Conservation (phyloP, 2,797 vertebrate species). For the Gephyroberyx darwinii region DNA sequence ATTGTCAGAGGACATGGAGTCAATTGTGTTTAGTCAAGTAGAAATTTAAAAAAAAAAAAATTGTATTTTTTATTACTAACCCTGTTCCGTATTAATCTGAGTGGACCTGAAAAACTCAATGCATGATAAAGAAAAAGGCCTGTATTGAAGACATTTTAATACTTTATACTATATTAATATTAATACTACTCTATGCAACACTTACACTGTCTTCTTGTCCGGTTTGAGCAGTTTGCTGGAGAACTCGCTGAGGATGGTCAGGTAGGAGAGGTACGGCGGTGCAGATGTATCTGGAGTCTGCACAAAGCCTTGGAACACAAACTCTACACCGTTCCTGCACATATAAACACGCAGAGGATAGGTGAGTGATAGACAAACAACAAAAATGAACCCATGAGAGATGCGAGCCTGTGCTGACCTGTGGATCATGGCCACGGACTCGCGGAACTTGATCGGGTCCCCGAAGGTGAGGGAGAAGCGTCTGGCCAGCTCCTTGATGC, state of each 20-base stretch:
- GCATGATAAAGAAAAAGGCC: too few species aligned
- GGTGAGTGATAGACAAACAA: not conserved
- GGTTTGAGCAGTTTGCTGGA: slow-evolving; percentile 90
- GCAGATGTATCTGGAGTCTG: slow-evolving; percentile 75
- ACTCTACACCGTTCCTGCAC: slow-evolving; percentile 89
- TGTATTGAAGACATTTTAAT: too few species aligned
- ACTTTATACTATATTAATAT: too few species aligned
- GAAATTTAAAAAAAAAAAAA: too few species aligned
- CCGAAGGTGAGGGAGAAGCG: slow-evolving; percentile 92
- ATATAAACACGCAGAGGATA: slow-evolving; percentile 20
- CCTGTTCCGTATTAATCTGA: too few species aligned
- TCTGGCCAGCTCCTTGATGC: slow-evolving; percentile 92
- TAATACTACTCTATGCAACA: slow-evolving; percentile 18
- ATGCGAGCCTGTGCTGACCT: slow-evolving; percentile 75
- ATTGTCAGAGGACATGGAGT: too few species aligned
- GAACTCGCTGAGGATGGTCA: slow-evolving; percentile 90
- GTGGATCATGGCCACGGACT: slow-evolving; percentile 91
- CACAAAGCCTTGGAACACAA: slow-evolving; percentile 86
- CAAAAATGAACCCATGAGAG: not conserved
- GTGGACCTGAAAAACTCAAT: too few species aligned
- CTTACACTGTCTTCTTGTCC: slow-evolving; percentile 92
- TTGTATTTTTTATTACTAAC: too few species aligned
- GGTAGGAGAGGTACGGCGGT: slow-evolving; percentile 86
- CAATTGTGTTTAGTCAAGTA: too few species aligned
- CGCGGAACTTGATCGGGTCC: slow-evolving; percentile 89